These are phyloP conservation scores for Gisinianus flammeolus DNA, from an alignment of 2,888 invertebrate genomes.

Conservation along the genomic window DNA sequence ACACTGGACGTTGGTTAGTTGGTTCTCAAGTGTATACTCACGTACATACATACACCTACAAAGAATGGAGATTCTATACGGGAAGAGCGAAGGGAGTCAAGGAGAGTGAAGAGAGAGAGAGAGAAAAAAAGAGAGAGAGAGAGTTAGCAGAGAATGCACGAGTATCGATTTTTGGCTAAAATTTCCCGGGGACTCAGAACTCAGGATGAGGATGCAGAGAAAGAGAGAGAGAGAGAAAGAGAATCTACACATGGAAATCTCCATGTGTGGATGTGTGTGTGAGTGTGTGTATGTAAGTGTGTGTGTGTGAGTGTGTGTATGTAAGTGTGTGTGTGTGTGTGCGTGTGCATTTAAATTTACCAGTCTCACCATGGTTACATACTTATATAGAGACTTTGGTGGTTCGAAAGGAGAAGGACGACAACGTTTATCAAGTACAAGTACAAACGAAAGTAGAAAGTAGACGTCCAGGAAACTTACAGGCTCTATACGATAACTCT, in stretches of 20 bases:
- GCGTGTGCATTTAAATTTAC: constrained; percentile 37
- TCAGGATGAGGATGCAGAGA: not conserved
- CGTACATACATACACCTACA: not conserved
- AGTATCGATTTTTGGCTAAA: constrained; percentile 9
- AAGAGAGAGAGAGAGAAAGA: not conserved
- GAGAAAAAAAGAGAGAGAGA: not conserved
- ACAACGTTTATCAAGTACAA: not conserved
- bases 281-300: constrained; percentile 7
- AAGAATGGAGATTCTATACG: not conserved
- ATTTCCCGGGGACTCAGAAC: constrained; percentile 13
- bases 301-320: constrained; percentile 22
- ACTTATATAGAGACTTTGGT: constrained; percentile 17
- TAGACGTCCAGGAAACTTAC: not conserved
- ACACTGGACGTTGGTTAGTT: constrained; percentile 16
- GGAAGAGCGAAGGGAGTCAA: not conserved
- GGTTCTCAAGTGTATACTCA: constrained; percentile 14
- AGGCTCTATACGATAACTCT: not conserved
- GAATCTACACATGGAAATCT: constrained; percentile 1
- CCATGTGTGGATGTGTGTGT: constrained; percentile 16
- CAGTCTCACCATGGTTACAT: constrained; percentile 41
- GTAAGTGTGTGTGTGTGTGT: constrained; percentile 6
- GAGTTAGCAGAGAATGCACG: constrained; percentile 1
- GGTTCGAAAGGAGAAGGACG: not conserved
- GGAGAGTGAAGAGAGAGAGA: not conserved
- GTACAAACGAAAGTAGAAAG: not conserved